These are phyloP conservation scores for Alsophila aescularia DNA, from an alignment of 2,888 invertebrate genomes.

Conservation along the genomic window DNA sequence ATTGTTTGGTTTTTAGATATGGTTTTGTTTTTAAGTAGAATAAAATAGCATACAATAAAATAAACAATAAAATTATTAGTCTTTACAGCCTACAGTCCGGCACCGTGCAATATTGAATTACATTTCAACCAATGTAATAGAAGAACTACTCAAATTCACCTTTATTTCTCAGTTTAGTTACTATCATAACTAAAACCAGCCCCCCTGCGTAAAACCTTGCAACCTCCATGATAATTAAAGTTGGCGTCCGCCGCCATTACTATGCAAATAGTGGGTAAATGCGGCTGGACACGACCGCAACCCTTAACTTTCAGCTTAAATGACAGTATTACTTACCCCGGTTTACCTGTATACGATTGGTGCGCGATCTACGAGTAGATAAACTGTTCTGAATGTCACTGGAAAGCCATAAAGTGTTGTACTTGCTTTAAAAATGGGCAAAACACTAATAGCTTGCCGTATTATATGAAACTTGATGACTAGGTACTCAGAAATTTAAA, in stretches of 20 bases:
- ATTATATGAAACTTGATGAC: no score
- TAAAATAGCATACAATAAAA: no score
- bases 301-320: slow-evolving; percentile 39
- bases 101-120: no score
- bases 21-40: no score
- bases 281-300: slow-evolving; percentile 60
- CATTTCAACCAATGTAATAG: background rate
- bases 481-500: no score
- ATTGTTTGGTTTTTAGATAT: no score
- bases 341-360: slow-evolving; percentile 16
- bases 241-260: slow-evolving; percentile 64
- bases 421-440: no score
- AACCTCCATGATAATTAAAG: slow-evolving; percentile 63
- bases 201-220: slow-evolving; percentile 28
- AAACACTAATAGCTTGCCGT: no score
- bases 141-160: slow-evolving; percentile 27
- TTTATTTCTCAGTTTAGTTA: slow-evolving; percentile 20
- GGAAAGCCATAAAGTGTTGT: no score
- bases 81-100: no score
- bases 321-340: slow-evolving; percentile 36
- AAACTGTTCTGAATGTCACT: background rate
- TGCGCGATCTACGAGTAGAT: slow-evolving; percentile 19
- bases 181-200: slow-evolving; percentile 12
- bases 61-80: no score
- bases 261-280: slow-evolving; percentile 73